Evolutionary conservation across 37 sponge, comb jelly and placozoan species (phyloP).

Genomic region (Beroe forskalii): DNA sequence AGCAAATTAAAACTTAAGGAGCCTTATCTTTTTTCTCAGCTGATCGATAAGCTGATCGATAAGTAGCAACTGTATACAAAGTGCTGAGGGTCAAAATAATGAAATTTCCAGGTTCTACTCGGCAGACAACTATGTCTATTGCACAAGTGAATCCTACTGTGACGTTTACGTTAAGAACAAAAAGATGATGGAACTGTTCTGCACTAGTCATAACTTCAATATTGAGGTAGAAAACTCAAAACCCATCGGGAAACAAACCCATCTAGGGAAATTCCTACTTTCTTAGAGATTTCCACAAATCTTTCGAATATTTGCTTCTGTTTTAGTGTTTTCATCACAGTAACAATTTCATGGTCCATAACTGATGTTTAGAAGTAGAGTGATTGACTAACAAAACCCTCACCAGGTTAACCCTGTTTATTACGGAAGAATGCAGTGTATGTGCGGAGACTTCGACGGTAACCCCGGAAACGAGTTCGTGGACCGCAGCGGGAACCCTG

Average conservation of each 20-base stretch:
- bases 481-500: neutral
- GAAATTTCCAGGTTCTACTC: neutral
- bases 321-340: no score
- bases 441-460: conserved; percentile 12
- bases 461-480: neutral
- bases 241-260: neutral
- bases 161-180: neutral
- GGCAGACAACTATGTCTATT: conserved; percentile 5
- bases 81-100: no score
- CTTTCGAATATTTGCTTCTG: no score
- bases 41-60: neutral
- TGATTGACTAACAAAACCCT: neutral
- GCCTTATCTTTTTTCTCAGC: no score
- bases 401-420: neutral
- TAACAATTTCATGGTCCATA: no score
- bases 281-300: neutral
- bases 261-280: no score
- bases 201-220: neutral
- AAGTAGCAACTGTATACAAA: neutral
- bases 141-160: neutral
- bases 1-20: neutral
- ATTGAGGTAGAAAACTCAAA: neutral
- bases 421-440: conserved; percentile 17
- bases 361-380: no score
- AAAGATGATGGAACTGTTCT: neutral